phyloP scores from a whole-genome alignment of 2,113 vertebrate genomes.

The Peromyscus leucopus region DNA sequence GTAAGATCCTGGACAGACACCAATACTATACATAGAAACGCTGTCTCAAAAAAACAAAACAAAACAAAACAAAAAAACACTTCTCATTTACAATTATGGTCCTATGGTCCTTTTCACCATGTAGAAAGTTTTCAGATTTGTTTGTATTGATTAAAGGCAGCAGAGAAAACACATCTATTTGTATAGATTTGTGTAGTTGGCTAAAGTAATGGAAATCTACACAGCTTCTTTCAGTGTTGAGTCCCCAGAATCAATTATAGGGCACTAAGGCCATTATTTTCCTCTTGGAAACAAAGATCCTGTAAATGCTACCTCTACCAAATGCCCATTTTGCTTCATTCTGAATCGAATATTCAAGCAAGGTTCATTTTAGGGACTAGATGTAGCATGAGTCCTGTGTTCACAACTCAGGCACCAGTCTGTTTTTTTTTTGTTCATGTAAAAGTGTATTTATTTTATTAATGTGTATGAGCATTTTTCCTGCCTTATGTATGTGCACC shows the following conservation, averaged over 20 bases:
- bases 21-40: too few relatives aligned
- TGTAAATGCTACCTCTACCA: not conserved
- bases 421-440: not conserved
- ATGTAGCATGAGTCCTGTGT: not conserved
- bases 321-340: not conserved
- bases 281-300: constrained; percentile 20
- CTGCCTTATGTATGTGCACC: too few relatives aligned
- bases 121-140: constrained; percentile 18
- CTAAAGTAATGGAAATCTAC: constrained; percentile 16
- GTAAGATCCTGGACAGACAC: too few relatives aligned
- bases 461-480: not conserved
- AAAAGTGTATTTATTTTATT: not conserved
- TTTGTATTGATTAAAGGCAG: constrained; percentile 59
- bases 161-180: constrained; percentile 60
- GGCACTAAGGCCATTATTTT: constrained; percentile 28
- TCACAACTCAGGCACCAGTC: not conserved
- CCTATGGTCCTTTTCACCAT: constrained; percentile 25
- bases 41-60: too few relatives aligned
- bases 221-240: constrained; percentile 23
- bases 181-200: constrained; percentile 39
- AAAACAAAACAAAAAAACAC: too few relatives aligned
- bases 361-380: constrained; percentile 26
- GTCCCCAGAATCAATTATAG: constrained; percentile 61
- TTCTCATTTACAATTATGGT: not conserved
- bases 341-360: not conserved